These are phyloP conservation scores for Nymphalis polychloros DNA, from an alignment of 2,888 invertebrate species.

Conservation along the genomic window DNA sequence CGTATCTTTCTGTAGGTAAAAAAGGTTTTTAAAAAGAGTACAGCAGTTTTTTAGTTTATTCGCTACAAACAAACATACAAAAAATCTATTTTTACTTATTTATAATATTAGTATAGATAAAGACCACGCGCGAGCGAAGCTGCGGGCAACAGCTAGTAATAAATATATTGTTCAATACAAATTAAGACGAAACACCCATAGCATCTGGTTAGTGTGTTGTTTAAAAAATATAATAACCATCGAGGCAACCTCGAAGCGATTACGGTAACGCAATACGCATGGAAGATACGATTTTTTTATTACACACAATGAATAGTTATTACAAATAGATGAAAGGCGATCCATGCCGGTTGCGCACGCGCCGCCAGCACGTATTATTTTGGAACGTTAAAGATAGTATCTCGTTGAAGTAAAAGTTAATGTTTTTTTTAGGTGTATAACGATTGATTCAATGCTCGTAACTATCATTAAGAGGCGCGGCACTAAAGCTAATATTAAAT, in stretches of 20 bases:
- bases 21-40: no score
- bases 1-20: no score
- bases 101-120: no score
- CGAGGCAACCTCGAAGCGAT: slow-evolving; percentile 63
- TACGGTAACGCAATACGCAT: slow-evolving; percentile 58
- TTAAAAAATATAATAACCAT: slow-evolving; percentile 57
- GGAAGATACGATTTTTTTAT: slow-evolving; percentile 63
- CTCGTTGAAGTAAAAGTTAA: slow-evolving; percentile 33
- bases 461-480: slow-evolving; percentile 14
- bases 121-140: no score
- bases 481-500: slow-evolving; percentile 8
- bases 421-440: slow-evolving; percentile 19
- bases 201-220: slow-evolving; percentile 40
- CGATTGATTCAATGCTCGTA: slow-evolving; percentile 27
- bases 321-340: slow-evolving; percentile 63
- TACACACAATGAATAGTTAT: slow-evolving; percentile 65
- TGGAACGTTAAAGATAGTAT: slow-evolving; percentile 52
- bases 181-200: slow-evolving; percentile 27
- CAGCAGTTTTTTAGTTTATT: no score
- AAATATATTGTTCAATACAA: not conserved
- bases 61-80: no score
- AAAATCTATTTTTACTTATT: no score
- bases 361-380: slow-evolving; percentile 52
- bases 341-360: slow-evolving; percentile 59
- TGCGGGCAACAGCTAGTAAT: no score